Base-by-base conservation (phyloP, 2,888 invertebrate species). In the Lottia gigantea region DNA sequence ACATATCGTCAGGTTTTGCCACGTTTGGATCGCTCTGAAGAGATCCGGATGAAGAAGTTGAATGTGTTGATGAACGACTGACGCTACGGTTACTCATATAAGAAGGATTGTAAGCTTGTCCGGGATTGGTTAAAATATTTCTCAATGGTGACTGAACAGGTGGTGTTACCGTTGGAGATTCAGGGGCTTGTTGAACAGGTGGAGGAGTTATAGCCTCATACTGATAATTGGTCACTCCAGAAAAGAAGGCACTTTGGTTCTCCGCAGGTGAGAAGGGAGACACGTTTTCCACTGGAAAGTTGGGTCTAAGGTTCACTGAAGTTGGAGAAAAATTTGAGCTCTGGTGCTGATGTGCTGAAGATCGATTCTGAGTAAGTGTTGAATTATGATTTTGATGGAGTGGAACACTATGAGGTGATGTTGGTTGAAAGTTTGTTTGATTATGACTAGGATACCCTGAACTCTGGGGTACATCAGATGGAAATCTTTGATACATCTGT, bases 401-500 rank as follows among this genome's bases (percentile, higher is more conserved):
- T 14, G 19, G 23, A 19, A 23, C 19, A 12, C 14, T 11, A 0
- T 23, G 55, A 55, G 19, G 23, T 12, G 23, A 23, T 3, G 23
- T 55, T 55, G 19, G 55, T 23, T 55, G 55, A 23, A 23, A 23
- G 23, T 55, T 19, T 19, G 55, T 23, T 55, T 55, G 55, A 40
- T 40, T 40, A 40, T 40, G 40, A 31, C 31, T 31, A 31, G 31
- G 31, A 40, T 40, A 40, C 40, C 40, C 40, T 8, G 40, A 11
- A 40, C 11, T 40, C 11, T 40, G 40, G 40, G 40, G 40, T 40
- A 40, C 7, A 40, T 40, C 11, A 8, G 40, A 40, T 49, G 26
- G 67, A n/a, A 31, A 61, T 23, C 45, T 25, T 63, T 65, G 69
- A 46, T 62, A 49, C 46, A 69, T 63, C 65, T 71, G 71, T n/a